Percentiles rank a stretch among this genome's conserved stretches.
Conservation (phyloP, 2,113 vertebrate genomes). For the Lamprologus sp. region DNA sequence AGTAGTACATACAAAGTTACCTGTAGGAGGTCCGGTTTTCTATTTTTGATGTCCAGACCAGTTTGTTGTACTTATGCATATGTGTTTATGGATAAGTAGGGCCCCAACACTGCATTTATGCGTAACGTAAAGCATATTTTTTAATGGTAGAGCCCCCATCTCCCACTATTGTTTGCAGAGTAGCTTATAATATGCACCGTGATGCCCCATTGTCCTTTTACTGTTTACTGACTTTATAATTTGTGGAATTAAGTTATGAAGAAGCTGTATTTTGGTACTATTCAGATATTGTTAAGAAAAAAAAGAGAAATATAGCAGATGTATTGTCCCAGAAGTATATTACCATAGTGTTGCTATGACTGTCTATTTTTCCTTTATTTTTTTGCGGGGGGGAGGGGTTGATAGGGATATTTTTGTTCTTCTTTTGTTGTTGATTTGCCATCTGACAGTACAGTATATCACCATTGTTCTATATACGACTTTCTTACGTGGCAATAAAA, state of each 20-base stretch:
- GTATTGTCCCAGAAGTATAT: slow-evolving; percentile 82
- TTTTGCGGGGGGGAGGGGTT: slow-evolving; percentile 17
- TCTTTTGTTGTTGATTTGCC: slow-evolving; percentile 78
- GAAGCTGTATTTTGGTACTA: slow-evolving; percentile 82
- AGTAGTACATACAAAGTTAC: slow-evolving; percentile 28
- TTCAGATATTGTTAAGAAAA: slow-evolving; percentile 62
- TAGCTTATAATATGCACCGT: slow-evolving; percentile 66
- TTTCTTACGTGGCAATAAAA: slow-evolving; percentile 99
- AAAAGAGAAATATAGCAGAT: slow-evolving; percentile 67
- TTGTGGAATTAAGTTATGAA: slow-evolving; percentile 75
- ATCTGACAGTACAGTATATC: slow-evolving; percentile 85
- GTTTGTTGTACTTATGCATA: slow-evolving; percentile 65
- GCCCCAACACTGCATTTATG: slow-evolving; percentile 54
- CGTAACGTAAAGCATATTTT: slow-evolving; percentile 56
- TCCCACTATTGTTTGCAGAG: slow-evolving; percentile 64
- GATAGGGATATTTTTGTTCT: slow-evolving; percentile 61
- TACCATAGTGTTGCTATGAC: slow-evolving; percentile 87
- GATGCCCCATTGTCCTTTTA: slow-evolving; percentile 54
- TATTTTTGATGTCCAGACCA: slow-evolving; percentile 61
- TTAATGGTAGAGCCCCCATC: slow-evolving; percentile 53
- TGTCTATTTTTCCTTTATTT: slow-evolving; percentile 54
- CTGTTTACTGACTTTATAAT: slow-evolving; percentile 60
- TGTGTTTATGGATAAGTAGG: slow-evolving; percentile 61
- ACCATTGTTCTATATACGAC: slow-evolving; percentile 94
- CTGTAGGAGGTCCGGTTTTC: slow-evolving; percentile 32